A percentile compares a stretch with the other conserved stretches of the same genome.
Evolutionary conservation across 2,888 invertebrate species (phyloP).

Genomic region (Limnephilus auricula): DNA sequence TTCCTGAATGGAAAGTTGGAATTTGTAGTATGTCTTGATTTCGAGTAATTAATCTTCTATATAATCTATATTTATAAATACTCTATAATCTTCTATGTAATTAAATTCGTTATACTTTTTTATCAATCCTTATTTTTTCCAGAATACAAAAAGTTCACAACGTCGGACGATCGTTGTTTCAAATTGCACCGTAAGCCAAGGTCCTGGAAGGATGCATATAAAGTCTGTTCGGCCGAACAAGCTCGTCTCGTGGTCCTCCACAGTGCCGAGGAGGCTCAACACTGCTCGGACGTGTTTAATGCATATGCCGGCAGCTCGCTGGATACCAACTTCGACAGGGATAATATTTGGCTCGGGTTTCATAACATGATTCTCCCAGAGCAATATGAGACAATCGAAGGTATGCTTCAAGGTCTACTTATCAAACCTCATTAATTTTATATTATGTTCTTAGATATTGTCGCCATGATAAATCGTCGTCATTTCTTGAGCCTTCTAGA

Average conservation of each 20-base stretch:
- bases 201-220: slow-evolving; percentile 55
- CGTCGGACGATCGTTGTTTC: slow-evolving; percentile 44
- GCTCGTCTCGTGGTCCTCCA: slow-evolving; percentile 51
- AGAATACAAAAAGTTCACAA: background rate
- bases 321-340: background rate
- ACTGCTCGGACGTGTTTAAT: background rate
- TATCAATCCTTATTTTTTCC: background rate
- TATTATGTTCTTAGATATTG: too few relatives aligned
- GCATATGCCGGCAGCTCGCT: background rate
- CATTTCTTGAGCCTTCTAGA: too few relatives aligned
- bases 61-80: too few relatives aligned
- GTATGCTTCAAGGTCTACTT: background rate
- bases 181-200: slow-evolving; percentile 52
- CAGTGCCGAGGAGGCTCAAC: slow-evolving; percentile 50
- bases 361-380: background rate
- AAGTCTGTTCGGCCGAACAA: slow-evolving; percentile 54
- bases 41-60: too few relatives aligned
- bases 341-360: background rate
- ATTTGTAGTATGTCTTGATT: too few relatives aligned
- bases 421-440: background rate
- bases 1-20: too few relatives aligned
- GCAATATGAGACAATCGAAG: slow-evolving; percentile 9
- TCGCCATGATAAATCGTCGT: too few relatives aligned
- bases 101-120: too few relatives aligned
- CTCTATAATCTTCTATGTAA: too few relatives aligned